These are phyloP conservation scores for Adelphocoris suturalis DNA, from an alignment of 2,888 invertebrate genomes.

Conservation along the genomic window DNA sequence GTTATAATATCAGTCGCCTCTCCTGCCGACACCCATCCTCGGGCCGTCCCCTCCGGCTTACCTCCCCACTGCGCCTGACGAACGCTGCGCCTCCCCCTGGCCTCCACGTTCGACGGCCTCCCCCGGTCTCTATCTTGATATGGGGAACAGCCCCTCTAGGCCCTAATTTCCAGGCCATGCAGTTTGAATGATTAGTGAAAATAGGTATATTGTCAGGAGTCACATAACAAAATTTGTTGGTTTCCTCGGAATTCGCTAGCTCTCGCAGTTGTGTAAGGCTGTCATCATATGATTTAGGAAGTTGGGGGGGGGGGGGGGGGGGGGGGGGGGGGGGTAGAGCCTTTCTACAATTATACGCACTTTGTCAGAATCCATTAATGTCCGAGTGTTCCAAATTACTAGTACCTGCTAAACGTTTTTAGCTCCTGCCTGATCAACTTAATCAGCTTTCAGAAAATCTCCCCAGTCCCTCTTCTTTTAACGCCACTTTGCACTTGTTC, in stretches of 20 bases:
- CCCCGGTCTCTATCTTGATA: too few species aligned
- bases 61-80: too few species aligned
- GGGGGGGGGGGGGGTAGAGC: not conserved
- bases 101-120: too few species aligned
- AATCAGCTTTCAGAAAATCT: conserved; percentile 22
- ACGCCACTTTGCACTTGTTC: conserved; percentile 10
- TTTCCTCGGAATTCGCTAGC: conserved; percentile 12
- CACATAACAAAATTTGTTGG: conserved; percentile 9
- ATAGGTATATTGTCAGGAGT: conserved; percentile 8
- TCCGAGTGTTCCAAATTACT: conserved; percentile 1
- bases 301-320: not conserved
- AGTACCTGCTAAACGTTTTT: conserved; percentile 22
- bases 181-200: conserved; percentile 10
- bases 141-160: too few species aligned
- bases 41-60: too few species aligned
- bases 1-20: too few species aligned
- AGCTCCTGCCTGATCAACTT: conserved; percentile 31
- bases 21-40: too few species aligned
- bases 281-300: conserved; percentile 3
- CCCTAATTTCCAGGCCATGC: too few species aligned
- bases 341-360: conserved; percentile 30
- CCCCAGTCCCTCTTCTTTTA: not conserved
- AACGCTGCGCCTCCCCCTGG: too few species aligned
- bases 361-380: not conserved
- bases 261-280: conserved; percentile 18